Evolutionary conservation across 2,113 vertebrate genomes (phyloP).

Genomic region (zebrafish (Danio rerio)): GRCz12tu NC_133184.1:24606001-24606500

Average conservation of each 20-base stretch:
- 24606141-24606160: background rate
- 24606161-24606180: background rate
- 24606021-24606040: slow-evolving; percentile 39
- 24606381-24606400: background rate
- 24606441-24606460: background rate
- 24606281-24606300: background rate
- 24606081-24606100: slow-evolving; percentile 44
- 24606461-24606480: slow-evolving; percentile 23
- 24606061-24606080: slow-evolving; percentile 38
- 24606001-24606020: slow-evolving; percentile 43
- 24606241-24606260: background rate
- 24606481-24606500: slow-evolving; percentile 19
- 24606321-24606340: background rate
- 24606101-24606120: slow-evolving; percentile 18
- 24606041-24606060: slow-evolving; percentile 44
- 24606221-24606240: slow-evolving; percentile 9
- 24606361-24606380: background rate
- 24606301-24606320: background rate
- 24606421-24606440: slow-evolving; percentile 15
- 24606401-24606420: slow-evolving; percentile 8
- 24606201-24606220: slow-evolving; percentile 38
- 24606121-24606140: slow-evolving; percentile 13
- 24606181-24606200: slow-evolving; percentile 9
- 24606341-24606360: no score
- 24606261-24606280: background rate